Percentiles rank a stretch among this genome's conserved stretches.
Conservation (phyloP, 2,113 vertebrate genomes). For the Marmota flaviventris region DNA sequence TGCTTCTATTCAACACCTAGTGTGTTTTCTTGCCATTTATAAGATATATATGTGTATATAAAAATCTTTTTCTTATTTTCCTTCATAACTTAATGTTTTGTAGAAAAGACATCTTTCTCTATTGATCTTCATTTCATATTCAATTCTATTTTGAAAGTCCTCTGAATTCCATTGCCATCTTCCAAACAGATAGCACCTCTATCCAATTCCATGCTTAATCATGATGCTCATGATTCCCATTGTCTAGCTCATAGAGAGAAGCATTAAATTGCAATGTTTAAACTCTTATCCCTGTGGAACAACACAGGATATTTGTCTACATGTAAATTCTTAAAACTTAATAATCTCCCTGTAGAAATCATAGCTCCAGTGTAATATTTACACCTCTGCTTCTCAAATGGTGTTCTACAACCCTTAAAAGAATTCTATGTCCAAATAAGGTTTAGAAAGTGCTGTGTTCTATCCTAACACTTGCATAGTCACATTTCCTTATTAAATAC, state of each 20-base stretch:
- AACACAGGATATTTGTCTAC: background rate
- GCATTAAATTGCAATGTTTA: background rate
- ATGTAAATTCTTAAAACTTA: background rate
- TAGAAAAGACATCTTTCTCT: background rate
- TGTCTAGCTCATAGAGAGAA: background rate
- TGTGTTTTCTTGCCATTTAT: constrained; percentile 10
- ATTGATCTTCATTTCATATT: background rate
- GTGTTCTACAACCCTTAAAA: background rate
- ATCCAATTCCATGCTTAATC: background rate
- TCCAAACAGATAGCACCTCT: background rate
- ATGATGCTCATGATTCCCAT: background rate
- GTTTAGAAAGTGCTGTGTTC: background rate
- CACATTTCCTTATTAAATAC: constrained; percentile 11
- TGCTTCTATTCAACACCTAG: background rate
- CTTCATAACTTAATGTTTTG: background rate
- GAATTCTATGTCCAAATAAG: background rate
- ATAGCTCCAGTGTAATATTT: background rate
- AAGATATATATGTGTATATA: background rate
- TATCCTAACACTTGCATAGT: background rate
- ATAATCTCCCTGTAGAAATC: background rate
- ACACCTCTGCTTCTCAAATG: background rate
- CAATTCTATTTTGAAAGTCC: background rate
- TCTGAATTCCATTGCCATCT: constrained; percentile 53
- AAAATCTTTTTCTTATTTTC: background rate
- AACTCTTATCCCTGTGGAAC: background rate